Base-by-base conservation (phyloP, 2,113 vertebrate genomes). In the Cryptoleucopteryx plumbea region DNA sequence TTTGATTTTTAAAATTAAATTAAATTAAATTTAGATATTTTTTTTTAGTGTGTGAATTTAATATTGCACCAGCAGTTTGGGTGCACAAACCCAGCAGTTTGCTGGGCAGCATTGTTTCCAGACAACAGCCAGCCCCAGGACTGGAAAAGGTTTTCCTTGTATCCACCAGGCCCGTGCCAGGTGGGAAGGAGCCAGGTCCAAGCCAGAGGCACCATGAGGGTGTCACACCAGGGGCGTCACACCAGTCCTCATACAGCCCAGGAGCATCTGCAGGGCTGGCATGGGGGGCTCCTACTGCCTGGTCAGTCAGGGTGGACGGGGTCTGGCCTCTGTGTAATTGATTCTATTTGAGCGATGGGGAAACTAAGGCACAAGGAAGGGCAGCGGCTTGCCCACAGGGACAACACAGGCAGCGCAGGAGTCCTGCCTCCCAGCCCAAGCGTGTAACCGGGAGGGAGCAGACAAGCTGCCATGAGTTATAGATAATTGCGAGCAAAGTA, bases 291-390 rank as follows among this genome's bases (percentile, higher is more conserved):
- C 25, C 59, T 31, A 36, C 19, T 31, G 73, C 48, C 48, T 13
- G 19, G 11, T 26, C 68, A 62, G 38, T 3, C 0, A 0, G 26
- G 16, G 9, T 26, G 17, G 16, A 29, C 1, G 3, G 20, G 15
- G 10, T 40, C 71, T 48, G 53, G 10, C 27, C 12, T 20, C 23
- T 38, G 25, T 34, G 47, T 4, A 1, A 31, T 0, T 31, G 53
- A 70, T 31, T 20, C 19, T 56, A 6, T 22, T 47, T 1, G 2
- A 90, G 26, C 12, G 7, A 23, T 9, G 9, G 42, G 22, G 72
- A 96, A 92, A 94, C 50, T 42, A 83, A 92, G 48, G 58, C 53
- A 92, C 9, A 3, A 71, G 22, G 7, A 8, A 31, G 7, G 12
- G 26, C 19, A 71, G 29, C 3, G 2, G 21, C 29, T 50, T 56